Base-by-base conservation (phyloP, 2,113 vertebrate genomes). In the Plecturocebus donacophilus region DNA sequence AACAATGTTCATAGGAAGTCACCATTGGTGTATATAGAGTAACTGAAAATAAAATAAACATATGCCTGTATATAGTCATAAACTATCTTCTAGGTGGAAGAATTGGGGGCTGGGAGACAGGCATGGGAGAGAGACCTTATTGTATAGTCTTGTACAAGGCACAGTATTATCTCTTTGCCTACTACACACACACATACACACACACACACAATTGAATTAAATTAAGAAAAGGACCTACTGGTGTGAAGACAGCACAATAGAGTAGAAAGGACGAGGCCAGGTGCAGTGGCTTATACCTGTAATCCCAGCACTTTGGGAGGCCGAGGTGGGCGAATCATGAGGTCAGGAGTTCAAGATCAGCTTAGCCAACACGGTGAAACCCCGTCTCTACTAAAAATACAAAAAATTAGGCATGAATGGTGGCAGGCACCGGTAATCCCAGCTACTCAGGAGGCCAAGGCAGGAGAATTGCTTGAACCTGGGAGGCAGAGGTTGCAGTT, bases 31-130 rank as follows among this genome's bases (percentile, higher is more conserved):
- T 70, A 73, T 52, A 87, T 64, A 93, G 92, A 87, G 38, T 47
- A 79, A 88, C 38, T 47, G 20, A 83, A 90, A 42, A 77, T 58
- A 45, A 93, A 93, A 96, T 58, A 85, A 92, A 40, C 38, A 8
- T 32, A 27, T 35, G 56, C 7, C 49, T 87, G 58, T 49, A 14
- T 6, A 23, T 52, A 90, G 30, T 87, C 35, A 54, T 70, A 87
- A 82, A 87, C 25, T 54, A 7, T 71, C 56, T 25, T 82, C 49
- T 75, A 58, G 27, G 20, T n/a, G 32, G 52, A 91, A 35, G 38
- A 77, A 42, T 9, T 16, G 49, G 6, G 2, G 16, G 47, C 27
- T 30, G 54, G n/a, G 56, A 70, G 61, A 85, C 32, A 73, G 64
- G 32, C 0, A 0, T 35, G 40, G 19, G 30, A 70, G 11, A 75